phyloP scores from a whole-genome alignment of 1,140 invertebrate species.

The Periplaneta americana region DNA sequence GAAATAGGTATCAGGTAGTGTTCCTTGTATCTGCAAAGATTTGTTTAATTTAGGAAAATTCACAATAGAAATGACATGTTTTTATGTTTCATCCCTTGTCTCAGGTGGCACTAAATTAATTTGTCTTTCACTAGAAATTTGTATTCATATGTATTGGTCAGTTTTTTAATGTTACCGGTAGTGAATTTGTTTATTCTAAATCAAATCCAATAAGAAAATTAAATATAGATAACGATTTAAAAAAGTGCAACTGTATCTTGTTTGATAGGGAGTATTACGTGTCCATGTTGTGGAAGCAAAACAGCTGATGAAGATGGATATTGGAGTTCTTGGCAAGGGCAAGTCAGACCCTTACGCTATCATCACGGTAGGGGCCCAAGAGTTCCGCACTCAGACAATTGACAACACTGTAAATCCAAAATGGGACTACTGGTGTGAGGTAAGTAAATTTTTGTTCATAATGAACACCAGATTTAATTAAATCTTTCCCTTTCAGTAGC shows the following conservation, averaged over 20 bases:
- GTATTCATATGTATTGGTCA: too few relatives aligned
- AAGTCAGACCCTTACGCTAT: constrained; percentile 95
- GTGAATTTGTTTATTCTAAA: too few relatives aligned
- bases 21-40: too few relatives aligned
- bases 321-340: constrained; percentile 85
- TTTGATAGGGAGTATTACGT: constrained; percentile 66
- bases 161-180: too few relatives aligned
- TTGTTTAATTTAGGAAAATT: too few relatives aligned
- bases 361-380: constrained; percentile 79
- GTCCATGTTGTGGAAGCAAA: constrained; percentile 90
- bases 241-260: not conserved
- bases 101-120: too few relatives aligned
- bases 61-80: too few relatives aligned
- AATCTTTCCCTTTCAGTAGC: not conserved
- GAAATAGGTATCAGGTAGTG: too few relatives aligned
- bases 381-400: constrained; percentile 83
- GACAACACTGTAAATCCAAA: constrained; percentile 88
- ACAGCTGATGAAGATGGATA: constrained; percentile 88
- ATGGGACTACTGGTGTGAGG: constrained; percentile 93
- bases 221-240: too few relatives aligned
- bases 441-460: constrained; percentile 38
- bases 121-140: too few relatives aligned
- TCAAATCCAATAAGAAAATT: too few relatives aligned
- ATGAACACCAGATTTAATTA: not conserved
- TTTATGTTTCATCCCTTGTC: too few relatives aligned